Evolutionary conservation across 1,140 invertebrate species (phyloP), one percentile per base, ranked within the genome.

Genomic region (Chymomyza costata): DNA sequence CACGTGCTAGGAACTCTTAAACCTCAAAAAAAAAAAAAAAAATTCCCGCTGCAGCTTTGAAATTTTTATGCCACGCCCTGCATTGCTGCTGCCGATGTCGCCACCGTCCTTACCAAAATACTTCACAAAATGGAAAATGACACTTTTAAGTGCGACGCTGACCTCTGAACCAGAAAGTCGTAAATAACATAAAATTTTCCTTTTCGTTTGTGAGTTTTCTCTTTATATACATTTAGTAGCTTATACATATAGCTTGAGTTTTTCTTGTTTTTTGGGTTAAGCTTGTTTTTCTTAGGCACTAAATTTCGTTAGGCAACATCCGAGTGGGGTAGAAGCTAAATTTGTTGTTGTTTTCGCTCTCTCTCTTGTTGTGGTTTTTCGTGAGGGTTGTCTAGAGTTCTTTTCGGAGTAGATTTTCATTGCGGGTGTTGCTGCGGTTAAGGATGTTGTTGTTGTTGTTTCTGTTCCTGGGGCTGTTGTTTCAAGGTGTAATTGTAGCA

Each of bases 121-220:
- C n/a, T n/a, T n/a, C 54, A 41, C 70, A 47, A 57, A 78, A 78
- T 76, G 71, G 56, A 69, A 78, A 78, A 78, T 78, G 71, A 80
- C 71, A 78, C 63, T 80, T 80, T 78, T 78, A 78, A 78, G 73
- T 70, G 73, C 71, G 66, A 80, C 65, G 66, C 58, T 78, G 71
- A 78, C 71, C 73, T 78, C 66, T 78, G 71, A 76, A 78, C 71
- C 71, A 80, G 73, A 78, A 78, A 71, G 62, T 78, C 71, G 73
- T 80, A 78, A 78, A 78, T 78, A 80, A 66, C 66, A 10, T 40
- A 60, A 40, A 71, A 52, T 64, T 68, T n/a, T 56, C 69, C 51
- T 74, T 74, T 76, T 69, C 54, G 40, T 69, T 74, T 69, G 25
- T 21, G 47, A 64, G 60, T 25, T 44, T 28, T n/a, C 7, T 7